Evolutionary conservation across 2,797 vertebrate genomes (phyloP).

Genomic region (Intellagama lesueurii): DNA sequence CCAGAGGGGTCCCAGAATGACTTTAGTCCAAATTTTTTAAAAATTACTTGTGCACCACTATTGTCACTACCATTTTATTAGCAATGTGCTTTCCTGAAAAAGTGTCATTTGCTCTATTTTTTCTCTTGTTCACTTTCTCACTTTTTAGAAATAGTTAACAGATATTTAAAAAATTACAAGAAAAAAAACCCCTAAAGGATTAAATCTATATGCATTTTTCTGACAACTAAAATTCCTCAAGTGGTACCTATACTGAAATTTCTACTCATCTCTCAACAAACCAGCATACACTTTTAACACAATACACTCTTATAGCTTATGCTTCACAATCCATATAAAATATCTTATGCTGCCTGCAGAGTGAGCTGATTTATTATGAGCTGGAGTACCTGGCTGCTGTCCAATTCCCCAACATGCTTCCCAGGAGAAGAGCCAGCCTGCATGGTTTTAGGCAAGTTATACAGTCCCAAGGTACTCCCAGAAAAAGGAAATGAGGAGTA

Average conservation of each 20-base stretch:
- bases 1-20: too few species aligned
- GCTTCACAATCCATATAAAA: not conserved
- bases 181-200: not conserved
- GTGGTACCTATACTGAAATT: not conserved
- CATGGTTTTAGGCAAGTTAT: too few species aligned
- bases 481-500: too few species aligned
- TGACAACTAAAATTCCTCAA: not conserved
- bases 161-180: not conserved
- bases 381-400: too few species aligned
- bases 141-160: not conserved
- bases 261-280: not conserved
- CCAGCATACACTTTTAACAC: not conserved
- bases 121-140: not conserved
- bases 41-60: not conserved
- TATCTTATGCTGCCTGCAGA: fast-evolving
- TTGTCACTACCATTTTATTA: not conserved
- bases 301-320: not conserved
- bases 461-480: too few species aligned
- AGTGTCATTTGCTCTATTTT: not conserved
- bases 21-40: too few species aligned
- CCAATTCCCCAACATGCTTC: too few species aligned
- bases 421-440: too few species aligned
- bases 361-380: not conserved
- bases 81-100: not conserved
- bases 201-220: not conserved